phyloP scores from a whole-genome alignment of 2,113 vertebrate genomes.

The Chlorodrepanis virens region DNA sequence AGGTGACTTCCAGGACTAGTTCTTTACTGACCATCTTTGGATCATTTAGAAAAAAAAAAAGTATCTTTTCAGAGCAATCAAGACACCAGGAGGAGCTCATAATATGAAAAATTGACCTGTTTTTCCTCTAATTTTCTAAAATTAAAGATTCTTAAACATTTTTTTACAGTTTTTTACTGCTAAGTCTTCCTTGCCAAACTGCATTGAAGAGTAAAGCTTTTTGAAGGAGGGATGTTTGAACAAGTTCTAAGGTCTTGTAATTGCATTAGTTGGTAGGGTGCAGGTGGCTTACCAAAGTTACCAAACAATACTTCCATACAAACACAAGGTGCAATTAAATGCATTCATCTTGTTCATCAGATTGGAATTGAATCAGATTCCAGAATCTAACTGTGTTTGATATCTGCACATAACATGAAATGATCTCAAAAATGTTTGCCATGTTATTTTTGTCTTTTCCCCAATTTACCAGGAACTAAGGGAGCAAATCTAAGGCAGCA shows the following conservation, averaged over 20 bases:
- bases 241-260: not conserved
- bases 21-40: not conserved
- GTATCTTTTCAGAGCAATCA: not conserved
- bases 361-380: not conserved
- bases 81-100: not conserved
- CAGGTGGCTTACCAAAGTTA: not conserved
- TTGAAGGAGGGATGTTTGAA: not conserved
- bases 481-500: not conserved
- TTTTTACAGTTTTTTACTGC: not conserved
- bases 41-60: not conserved
- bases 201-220: not conserved
- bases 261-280: not conserved
- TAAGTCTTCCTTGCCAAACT: not conserved
- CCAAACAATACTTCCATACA: not conserved
- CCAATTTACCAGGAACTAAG: not conserved
- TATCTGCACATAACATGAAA: not conserved
- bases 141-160: not conserved
- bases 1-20: not conserved
- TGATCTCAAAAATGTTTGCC: not conserved
- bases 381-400: not conserved
- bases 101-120: not conserved
- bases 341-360: not conserved
- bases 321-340: not conserved
- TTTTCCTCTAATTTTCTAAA: not conserved
- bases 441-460: not conserved